Evolutionary conservation across 1,140 invertebrate species (phyloP).

Genomic region (Berghia stephanieae): DNA sequence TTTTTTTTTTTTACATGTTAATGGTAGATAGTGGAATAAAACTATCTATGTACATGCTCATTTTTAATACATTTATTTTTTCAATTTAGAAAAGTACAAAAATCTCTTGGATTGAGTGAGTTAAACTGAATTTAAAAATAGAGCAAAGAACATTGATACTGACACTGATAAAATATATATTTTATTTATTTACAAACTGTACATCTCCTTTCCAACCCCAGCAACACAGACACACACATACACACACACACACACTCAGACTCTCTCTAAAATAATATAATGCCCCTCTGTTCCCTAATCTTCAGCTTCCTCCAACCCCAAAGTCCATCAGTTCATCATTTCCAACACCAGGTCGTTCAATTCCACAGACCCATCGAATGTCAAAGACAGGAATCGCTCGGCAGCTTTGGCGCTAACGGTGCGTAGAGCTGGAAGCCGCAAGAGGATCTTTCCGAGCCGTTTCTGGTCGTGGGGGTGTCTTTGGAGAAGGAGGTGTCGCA

Average conservation of each 20-base stretch:
- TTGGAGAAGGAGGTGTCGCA: slow-evolving; percentile 54
- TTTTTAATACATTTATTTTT: too few species aligned
- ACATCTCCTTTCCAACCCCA: not conserved
- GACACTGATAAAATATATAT: not conserved
- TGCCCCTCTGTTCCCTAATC: not conserved
- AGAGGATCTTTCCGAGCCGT: slow-evolving; percentile 62
- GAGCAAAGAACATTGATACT: not conserved
- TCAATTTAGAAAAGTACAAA: too few species aligned
- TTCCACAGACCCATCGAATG: slow-evolving; percentile 60
- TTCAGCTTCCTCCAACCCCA: not conserved
- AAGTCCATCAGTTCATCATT: slow-evolving; percentile 55
- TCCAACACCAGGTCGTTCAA: slow-evolving; percentile 64
- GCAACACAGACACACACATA: not conserved
- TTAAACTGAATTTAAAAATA: too few species aligned
- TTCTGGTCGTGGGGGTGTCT: slow-evolving; percentile 51
- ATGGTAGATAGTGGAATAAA: too few species aligned
- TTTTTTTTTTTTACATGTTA: too few species aligned
- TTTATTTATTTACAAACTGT: not conserved
- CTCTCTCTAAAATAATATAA: not conserved
- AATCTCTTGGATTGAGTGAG: too few species aligned
- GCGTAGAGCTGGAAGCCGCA: slow-evolving; percentile 62
- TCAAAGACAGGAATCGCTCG: slow-evolving; percentile 64
- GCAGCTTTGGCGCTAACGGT: slow-evolving; percentile 64
- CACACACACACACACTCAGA: not conserved
- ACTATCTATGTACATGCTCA: too few species aligned